Evolutionary conservation across 2,888 invertebrate species (phyloP), one percentile per base, ranked within the genome.

Genomic region (Nesidiocoris tenuis): DNA sequence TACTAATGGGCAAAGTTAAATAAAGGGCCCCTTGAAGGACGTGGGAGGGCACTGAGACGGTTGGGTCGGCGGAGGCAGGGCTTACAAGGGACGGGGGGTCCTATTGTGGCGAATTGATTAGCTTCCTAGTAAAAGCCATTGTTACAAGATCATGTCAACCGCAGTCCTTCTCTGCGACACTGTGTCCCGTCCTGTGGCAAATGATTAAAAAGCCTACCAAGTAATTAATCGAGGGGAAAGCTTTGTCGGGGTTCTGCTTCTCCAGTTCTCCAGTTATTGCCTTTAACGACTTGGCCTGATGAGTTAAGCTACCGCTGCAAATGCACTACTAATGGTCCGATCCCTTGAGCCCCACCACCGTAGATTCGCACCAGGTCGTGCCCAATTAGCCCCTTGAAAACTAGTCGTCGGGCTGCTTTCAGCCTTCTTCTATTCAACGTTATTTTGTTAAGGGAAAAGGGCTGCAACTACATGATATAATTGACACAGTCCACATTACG

Each of bases 1-100:
- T 55, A 68, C 77, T 77, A 77, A 77, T 77, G 77, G 68, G 74
- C 66, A 77, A 77, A 77, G 77, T 77, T 77, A 74, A 74, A 77
- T 77, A 77, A 74, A 74, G 77, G 77, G 68, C 23, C 61, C 39
- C 39, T 39, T 39, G 39, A 12, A 12, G 12, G 12, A 39, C 39
- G 5, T 25, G 1, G 59, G 59, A 39, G 25, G 66, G 64, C 59
- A 67, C 75, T 25, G 24, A 39, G 39, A 39, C n/a, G 39, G 39
- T 12, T 39, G 39, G 39, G 39, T 39, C 12, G 5, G 12, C 12
- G 39, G 12, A 7, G 39, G 39, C 12, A 3, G 39, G 39, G 39
- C 12, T 39, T 12, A 12, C 39, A 39, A 12, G 39, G 39, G 39
- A 7, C n/a, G 74, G 18, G 66, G 59, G 55, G 75, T 24, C 19